A percentile compares a stretch with the other conserved stretches of the same genome.
These are phyloP conservation scores for Amblyopsis hoosieri DNA, from an alignment of 2,797 vertebrate genomes.

Conservation along the genomic window DNA sequence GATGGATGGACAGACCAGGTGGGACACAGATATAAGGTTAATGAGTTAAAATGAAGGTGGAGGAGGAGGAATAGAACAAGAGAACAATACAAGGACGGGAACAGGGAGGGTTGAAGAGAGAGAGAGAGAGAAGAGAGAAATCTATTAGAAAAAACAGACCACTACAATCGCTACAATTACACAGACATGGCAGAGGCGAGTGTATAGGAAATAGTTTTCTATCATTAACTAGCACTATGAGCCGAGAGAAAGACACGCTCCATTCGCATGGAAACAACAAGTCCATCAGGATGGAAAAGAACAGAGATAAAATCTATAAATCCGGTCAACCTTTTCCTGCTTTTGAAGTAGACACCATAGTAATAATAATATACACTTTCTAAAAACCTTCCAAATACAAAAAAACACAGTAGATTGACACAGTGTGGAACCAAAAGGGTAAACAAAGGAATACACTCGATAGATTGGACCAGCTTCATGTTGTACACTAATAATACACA, in stretches of 20 bases:
- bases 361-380: neutral
- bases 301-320: constrained; percentile 17
- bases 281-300: constrained; percentile 41
- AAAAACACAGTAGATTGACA: constrained; percentile 8
- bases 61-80: constrained; percentile 9
- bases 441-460: neutral
- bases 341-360: too few relatives aligned
- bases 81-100: constrained; percentile 49
- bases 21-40: constrained; percentile 51
- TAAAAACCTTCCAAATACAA: constrained; percentile 9
- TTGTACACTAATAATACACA: neutral
- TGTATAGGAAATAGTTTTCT: constrained; percentile 24
- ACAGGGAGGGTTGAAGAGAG: constrained; percentile 65
- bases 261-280: constrained; percentile 32
- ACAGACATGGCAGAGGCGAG: constrained; percentile 40
- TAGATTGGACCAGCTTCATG: neutral
- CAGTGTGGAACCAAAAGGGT: constrained; percentile 8
- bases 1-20: neutral
- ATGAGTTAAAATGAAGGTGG: constrained; percentile 67
- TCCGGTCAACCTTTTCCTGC: constrained; percentile 4
- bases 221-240: constrained; percentile 40
- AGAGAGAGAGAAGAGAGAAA: constrained; percentile 78
- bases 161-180: constrained; percentile 57
- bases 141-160: constrained; percentile 79
- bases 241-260: constrained; percentile 38